Evolutionary conservation across 2,113 vertebrate genomes (phyloP).

Genomic region (Triplophysa tibetana): DNA sequence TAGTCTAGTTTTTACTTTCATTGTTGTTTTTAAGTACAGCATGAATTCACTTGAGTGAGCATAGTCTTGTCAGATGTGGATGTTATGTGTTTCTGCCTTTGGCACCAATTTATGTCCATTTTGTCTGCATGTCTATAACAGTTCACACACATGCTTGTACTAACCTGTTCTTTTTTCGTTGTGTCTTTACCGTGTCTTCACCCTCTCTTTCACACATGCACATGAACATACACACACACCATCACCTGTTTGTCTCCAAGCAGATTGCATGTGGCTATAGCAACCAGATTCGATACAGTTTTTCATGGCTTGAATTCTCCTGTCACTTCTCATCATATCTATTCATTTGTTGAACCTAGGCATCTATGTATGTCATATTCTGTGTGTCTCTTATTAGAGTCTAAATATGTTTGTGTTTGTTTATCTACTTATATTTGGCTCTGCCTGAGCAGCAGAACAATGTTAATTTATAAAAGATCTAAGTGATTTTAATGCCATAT

Average conservation of each 20-base stretch:
- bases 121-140: not conserved
- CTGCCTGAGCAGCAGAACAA: not conserved
- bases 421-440: not conserved
- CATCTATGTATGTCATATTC: not conserved
- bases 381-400: conserved; percentile 14
- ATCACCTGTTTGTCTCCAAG: conserved; percentile 33
- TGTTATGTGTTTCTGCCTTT: conserved; percentile 3
- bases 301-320: not conserved
- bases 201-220: not conserved
- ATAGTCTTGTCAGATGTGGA: not conserved
- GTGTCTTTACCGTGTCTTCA: not conserved
- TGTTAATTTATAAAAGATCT: not conserved
- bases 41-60: not conserved
- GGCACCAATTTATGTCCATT: not conserved
- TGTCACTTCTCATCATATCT: not conserved
- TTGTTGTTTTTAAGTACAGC: not conserved
- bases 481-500: not conserved
- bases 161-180: not conserved
- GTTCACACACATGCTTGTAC: not conserved
- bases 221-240: not conserved
- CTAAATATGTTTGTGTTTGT: not conserved
- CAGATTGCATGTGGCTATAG: conserved; percentile 44
- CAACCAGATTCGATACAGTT: conserved; percentile 34
- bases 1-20: not conserved
- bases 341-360: not conserved